phyloP scores from a whole-genome alignment of 1,140 invertebrate species.

The Neodiprion virginianus region DNA sequence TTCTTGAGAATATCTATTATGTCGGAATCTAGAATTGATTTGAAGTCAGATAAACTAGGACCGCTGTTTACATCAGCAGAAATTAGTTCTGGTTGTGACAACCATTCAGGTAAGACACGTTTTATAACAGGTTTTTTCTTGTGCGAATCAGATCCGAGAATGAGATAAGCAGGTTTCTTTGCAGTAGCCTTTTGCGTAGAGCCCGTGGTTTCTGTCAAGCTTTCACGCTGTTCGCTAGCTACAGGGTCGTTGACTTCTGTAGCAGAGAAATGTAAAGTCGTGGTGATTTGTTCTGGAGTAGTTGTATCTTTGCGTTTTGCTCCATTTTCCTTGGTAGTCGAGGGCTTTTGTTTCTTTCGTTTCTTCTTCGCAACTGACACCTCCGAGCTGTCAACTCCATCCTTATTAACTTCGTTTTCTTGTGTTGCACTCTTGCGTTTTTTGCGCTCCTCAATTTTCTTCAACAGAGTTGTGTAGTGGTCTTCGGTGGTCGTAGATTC shows the following conservation, averaged over 20 bases:
- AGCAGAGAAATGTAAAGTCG: not conserved
- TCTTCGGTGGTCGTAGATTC: conserved; percentile 56
- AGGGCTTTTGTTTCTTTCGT: conserved; percentile 32
- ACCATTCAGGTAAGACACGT: conserved; percentile 85
- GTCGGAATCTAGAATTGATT: conserved; percentile 67
- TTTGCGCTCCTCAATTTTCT: conserved; percentile 66
- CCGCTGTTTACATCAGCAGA: conserved; percentile 73
- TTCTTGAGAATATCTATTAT: conserved; percentile 71
- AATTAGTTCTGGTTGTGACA: conserved; percentile 80
- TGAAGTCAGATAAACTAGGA: conserved; percentile 65
- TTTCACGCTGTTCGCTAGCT: not conserved
- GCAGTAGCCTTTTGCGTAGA: not conserved
- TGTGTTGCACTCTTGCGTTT: conserved; percentile 43
- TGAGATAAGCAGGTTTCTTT: conserved; percentile 40
- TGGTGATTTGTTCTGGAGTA: conserved; percentile 16
- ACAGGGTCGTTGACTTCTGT: not conserved
- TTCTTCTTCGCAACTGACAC: conserved; percentile 37
- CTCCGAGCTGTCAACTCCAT: conserved; percentile 34
- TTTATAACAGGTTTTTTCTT: conserved; percentile 61
- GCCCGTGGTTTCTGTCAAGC: not conserved
- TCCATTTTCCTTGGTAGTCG: conserved; percentile 15
- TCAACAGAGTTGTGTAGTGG: conserved; percentile 65
- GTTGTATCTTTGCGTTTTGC: conserved; percentile 29
- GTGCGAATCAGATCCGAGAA: conserved; percentile 45
- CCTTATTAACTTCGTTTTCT: not conserved